Evolutionary conservation across 2,888 invertebrate genomes (phyloP), one percentile per base, ranked within the genome.

Genomic region (Vannuccia rotundouncinata): DNA sequence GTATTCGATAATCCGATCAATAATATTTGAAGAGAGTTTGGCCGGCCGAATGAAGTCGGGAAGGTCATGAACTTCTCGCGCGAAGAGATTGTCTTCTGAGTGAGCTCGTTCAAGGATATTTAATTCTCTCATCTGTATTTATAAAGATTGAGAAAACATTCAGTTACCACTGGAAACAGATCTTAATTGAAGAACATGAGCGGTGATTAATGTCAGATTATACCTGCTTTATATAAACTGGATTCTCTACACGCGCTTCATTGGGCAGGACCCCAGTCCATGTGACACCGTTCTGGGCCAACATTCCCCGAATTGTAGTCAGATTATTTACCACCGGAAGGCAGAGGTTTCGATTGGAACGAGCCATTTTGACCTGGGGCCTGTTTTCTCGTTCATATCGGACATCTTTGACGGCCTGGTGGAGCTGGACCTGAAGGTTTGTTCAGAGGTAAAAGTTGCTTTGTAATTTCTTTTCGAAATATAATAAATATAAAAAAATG

Each of bases 201-300:
- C n/a, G n/a, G n/a, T n/a, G n/a, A n/a, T n/a, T n/a, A n/a, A n/a
- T n/a, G n/a, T n/a, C n/a, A n/a, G n/a, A n/a, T n/a, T n/a, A n/a
- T 2, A 83, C 83, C 82, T 83, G 86, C 87, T 85, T 87, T 82
- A 84, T 85, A n/a, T 86, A 82, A 31, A 87, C 85, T 45, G 87
- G 87, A 82, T 88, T 88, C 83, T 88, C 86, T 13, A 85, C 84
- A 80, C 85, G 83, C 13, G 84, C 84, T 77, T 88, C 87, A 84
- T 87, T 87, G 30, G 87, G 86, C 78, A 86, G 85, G 1, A 85
- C 85, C 80, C 85, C 85, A 2, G 85, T 83, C 88, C 88, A 88
- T 0, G 86, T 85, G 45, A 82, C 82, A 83, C 87, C 86, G 82
- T 87, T 81, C 27, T 83, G 83, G 5, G 82, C 85, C 30, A 88